Evolutionary conservation across 2,888 invertebrate genomes (phyloP), one percentile per base, ranked within the genome.

Genomic region (Epinotia bilunana): DNA sequence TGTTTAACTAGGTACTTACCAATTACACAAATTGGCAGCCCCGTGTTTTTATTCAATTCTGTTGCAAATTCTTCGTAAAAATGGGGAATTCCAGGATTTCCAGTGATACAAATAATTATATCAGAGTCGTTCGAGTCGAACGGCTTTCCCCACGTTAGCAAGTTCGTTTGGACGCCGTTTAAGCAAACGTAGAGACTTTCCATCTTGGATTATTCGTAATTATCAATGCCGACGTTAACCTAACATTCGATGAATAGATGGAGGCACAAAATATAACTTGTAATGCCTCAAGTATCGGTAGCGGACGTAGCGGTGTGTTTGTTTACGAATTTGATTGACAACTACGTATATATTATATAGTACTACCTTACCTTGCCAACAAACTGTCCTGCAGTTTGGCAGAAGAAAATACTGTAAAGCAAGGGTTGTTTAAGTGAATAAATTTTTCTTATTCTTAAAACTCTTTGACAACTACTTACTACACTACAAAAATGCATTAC

Each of bases 81-180:
- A 76, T 96, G 96, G 0, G 97, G 95, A 33, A 98, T 86, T 2
- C 99, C 99, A 11, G 99, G 99, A 94, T 99, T 99, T 46, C 99
- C 98, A 39, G 98, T 96, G 78, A 98, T 95, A 78, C 97, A 95
- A 62, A 98, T 82, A 61, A 98, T 95, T 12, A 98, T 86, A 87
- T 97, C 95, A 78, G 95, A 92, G 57, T 94, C 94, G 20, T 93
- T 87, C 49, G 92, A 83, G 73, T 90, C 85, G 65, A 95, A 94
- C 79, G 97, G 96, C 81, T 96, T 95, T 20, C 97, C 98, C 93
- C 95, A 97, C 6, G 96, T 96, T 72, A 97, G 88, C 12, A 98
- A 88, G 81, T 96, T 96, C 0, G 97, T 97, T 73, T 96, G 95
- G 58, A 97, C 95, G 55, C 95, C 93, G 84, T 96, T 96, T 0